Base-by-base conservation (phyloP, 2,888 invertebrate species). In the Rhorus exstirpatorius region DNA sequence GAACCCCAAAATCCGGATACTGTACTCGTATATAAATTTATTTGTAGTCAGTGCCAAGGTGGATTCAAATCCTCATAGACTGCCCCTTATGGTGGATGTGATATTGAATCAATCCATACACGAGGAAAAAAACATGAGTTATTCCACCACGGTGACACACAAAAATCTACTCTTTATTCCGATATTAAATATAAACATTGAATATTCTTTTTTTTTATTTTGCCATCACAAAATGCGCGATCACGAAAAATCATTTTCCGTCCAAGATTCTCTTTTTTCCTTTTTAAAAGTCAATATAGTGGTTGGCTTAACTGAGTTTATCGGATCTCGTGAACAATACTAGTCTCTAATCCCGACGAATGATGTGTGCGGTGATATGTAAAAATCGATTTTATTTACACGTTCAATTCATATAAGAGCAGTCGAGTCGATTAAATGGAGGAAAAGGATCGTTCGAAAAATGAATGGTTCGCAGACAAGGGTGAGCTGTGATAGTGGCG, bases 1-100 rank as follows among this genome's bases (percentile, higher is more conserved):
- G 41, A 75, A 75, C 44, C 17, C 17, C 63, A 55, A 75, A 65
- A 63, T 12, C 14, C n/a, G n/a, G n/a, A n/a, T n/a, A n/a, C 31
- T 55, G n/a, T 35, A 35, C 10, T 65, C 17, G 10, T 41, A 12
- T 19, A 8, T 26, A 65, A n/a, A 41, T 3, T 41, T 41, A 17
- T 75, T 65, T 41, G 3, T 4, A 19, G 31, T 12, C 38, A 26
- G 17, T 41, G n/a, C 0, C 53, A n/a, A 1, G 35, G 21, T 26
- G 61, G 7, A 38, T 24, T 19, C 24, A 21, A 53, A n/a, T n/a
- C n/a, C n/a, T n/a, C n/a, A n/a, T n/a, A n/a, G n/a, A n/a, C n/a
- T n/a, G n/a, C 38, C 12, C 12, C 19, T 19, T 31, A 0, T 26
- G 35, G 46, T n/a, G 21, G 49, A 51, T 6, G 8, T 53, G 31